phyloP scores from a whole-genome alignment of 1,140 invertebrate species.

The silkworm (Bombyx mori) region DNA sequence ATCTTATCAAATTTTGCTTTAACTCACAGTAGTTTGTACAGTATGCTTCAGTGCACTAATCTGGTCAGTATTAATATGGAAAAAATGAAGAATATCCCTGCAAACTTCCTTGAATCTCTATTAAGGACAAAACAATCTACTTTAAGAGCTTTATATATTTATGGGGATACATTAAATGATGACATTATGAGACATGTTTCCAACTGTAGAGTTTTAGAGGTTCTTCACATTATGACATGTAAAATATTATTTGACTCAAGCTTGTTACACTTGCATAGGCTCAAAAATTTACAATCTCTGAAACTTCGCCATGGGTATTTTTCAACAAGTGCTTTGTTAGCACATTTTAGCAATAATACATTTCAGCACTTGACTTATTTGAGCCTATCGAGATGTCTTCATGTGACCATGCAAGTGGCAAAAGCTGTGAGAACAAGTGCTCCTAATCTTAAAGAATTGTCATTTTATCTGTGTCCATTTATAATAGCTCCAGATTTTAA shows the following conservation, averaged over 20 bases:
- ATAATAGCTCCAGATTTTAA: constrained; percentile 62
- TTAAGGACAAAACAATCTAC: constrained; percentile 54
- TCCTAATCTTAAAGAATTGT: constrained; percentile 64
- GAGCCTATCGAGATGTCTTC: constrained; percentile 65
- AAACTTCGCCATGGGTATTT: constrained; percentile 69
- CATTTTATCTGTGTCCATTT: constrained; percentile 68
- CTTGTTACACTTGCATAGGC: constrained; percentile 54
- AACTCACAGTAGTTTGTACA: constrained; percentile 59
- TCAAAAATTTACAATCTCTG: constrained; percentile 63
- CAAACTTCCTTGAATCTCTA: constrained; percentile 62
- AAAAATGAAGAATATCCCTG: constrained; percentile 71
- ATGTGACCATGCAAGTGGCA: constrained; percentile 66
- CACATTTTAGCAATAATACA: constrained; percentile 64
- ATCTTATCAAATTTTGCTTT: constrained; percentile 68
- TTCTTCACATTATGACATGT: constrained; percentile 68
- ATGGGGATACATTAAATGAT: constrained; percentile 69
- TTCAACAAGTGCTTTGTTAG: constrained; percentile 60
- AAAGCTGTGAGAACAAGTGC: constrained; percentile 64
- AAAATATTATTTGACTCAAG: constrained; percentile 70
- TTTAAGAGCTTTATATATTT: constrained; percentile 59
- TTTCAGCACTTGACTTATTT: constrained; percentile 64
- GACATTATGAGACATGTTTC: constrained; percentile 65
- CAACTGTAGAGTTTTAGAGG: constrained; percentile 53
- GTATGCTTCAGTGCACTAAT: constrained; percentile 62
- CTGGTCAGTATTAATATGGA: constrained; percentile 69